Evolutionary conservation across 2,113 vertebrate species (phyloP), one percentile per base, ranked within the genome.

Genomic region (Crotalus horridus): DNA sequence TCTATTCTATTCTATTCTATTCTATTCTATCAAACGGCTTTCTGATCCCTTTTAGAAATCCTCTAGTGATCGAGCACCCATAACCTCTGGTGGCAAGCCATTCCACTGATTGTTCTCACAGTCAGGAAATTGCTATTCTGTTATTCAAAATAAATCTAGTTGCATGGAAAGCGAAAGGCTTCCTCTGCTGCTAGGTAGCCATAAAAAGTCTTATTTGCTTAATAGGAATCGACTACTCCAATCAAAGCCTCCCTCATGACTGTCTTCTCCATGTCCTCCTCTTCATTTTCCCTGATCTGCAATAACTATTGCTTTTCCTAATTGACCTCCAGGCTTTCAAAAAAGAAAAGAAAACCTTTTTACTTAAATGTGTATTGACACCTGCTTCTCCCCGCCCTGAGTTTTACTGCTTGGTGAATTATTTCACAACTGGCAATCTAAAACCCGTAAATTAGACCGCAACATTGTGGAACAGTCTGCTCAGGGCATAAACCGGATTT

Each of bases 301-400:
- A 91, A 1, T 91, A 29, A 33, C 1, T 33, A 85, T 95, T 93
- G 94, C 93, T 96, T 97, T 95, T 97, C 94, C 96, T 94, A 94
- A 97, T 94, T 96, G 96, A 96, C 95, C 97, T 96, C 94, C 26
- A 95, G 95, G 96, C 95, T 94, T 94, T 97, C 90, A 0, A 95
- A 69, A 69, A 1, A 12, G 4, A 64, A 64, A 11, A 26, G 1
- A 29, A 64, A 58, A 95, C 97, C 97, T 97, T 97, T 98, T 96
- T 97, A 97, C 97, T 98, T 97, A 98, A 98, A 97, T 96, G 88
- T 97, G 39, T 97, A 98, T 98, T 98, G 98, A 98, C 97, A 81
- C 33, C 33, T 81, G 33, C 69, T 81, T 39, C 17, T 20, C 69
- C 6, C 69, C 2, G 0, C 33, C 97, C 95, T 93, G 92, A 59